Evolutionary conservation across 2,888 invertebrate species (phyloP).

Genomic region (Adineta ricciae): DNA sequence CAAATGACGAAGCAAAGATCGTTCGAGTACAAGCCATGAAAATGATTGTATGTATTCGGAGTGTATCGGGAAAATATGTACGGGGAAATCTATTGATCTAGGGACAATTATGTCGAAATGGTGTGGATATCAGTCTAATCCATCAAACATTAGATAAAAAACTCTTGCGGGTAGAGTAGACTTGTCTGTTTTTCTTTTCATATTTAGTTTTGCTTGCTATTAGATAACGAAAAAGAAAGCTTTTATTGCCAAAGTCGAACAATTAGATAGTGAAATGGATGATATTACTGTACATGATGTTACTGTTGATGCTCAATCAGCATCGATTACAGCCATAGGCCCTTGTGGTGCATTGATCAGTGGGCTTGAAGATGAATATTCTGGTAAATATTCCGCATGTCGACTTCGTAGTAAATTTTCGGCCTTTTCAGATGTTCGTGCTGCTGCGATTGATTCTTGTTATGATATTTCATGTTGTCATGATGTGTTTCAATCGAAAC

Average conservation of each 20-base stretch:
- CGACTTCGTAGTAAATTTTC: background rate
- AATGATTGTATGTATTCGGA: background rate
- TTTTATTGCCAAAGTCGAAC: conserved; percentile 10
- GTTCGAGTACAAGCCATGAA: conserved; percentile 3
- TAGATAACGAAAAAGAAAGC: conserved; percentile 12
- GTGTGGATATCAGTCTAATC: conserved; percentile 1
- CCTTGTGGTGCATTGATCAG: conserved; percentile 6
- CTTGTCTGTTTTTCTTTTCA: too few species aligned
- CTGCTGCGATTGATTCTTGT: conserved; percentile 7
- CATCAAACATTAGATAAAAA: conserved; percentile 15
- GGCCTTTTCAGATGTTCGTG: background rate
- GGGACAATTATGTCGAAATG: conserved; percentile 13
- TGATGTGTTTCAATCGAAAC: conserved; percentile 1
- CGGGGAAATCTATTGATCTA: background rate
- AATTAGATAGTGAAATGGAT: conserved; percentile 6
- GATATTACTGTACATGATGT: background rate
- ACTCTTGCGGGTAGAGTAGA: background rate
- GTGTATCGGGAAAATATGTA: background rate
- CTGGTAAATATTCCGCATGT: background rate
- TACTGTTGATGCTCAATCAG: conserved; percentile 14
- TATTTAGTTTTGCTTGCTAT: background rate
- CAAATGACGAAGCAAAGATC: conserved; percentile 12
- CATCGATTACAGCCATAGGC: conserved; percentile 8
- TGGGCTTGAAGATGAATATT: conserved; percentile 19
- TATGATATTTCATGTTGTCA: conserved; percentile 16